Evolutionary conservation across 2,797 vertebrate species (phyloP).

Genomic region (Pantherophis alleghaniensis): DNA sequence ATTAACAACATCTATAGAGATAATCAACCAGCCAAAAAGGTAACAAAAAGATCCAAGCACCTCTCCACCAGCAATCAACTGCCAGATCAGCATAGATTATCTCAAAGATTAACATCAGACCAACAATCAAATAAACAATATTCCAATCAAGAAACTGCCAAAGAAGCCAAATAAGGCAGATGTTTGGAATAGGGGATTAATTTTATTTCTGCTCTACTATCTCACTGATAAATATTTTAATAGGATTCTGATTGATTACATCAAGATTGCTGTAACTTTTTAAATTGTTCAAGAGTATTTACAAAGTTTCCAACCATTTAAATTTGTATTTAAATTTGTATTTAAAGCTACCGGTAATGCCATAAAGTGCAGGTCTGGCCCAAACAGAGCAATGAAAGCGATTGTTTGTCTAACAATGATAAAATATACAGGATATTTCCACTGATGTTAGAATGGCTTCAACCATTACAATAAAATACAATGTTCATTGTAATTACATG

Average conservation of each 20-base stretch:
- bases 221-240: constrained; percentile 47
- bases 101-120: background rate
- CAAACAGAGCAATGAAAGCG: constrained; percentile 26
- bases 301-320: constrained; percentile 38
- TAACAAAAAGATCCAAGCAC: background rate
- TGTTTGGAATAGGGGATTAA: constrained; percentile 44
- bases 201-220: constrained; percentile 55
- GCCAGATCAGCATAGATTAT: background rate
- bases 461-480: constrained; percentile 63
- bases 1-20: background rate
- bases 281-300: constrained; percentile 46
- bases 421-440: constrained; percentile 52
- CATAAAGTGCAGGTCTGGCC: constrained; percentile 40
- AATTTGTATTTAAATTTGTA: background rate
- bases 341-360: constrained; percentile 26
- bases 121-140: background rate
- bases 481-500: constrained; percentile 67
- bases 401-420: background rate
- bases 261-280: constrained; percentile 54
- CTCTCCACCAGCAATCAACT: background rate
- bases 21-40: background rate
- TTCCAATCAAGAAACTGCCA: background rate
- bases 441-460: constrained; percentile 57
- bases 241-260: constrained; percentile 56
- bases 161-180: constrained; percentile 50